phyloP scores from a whole-genome alignment of 2,797 vertebrate species.

The Smutsia temminckii region DNA sequence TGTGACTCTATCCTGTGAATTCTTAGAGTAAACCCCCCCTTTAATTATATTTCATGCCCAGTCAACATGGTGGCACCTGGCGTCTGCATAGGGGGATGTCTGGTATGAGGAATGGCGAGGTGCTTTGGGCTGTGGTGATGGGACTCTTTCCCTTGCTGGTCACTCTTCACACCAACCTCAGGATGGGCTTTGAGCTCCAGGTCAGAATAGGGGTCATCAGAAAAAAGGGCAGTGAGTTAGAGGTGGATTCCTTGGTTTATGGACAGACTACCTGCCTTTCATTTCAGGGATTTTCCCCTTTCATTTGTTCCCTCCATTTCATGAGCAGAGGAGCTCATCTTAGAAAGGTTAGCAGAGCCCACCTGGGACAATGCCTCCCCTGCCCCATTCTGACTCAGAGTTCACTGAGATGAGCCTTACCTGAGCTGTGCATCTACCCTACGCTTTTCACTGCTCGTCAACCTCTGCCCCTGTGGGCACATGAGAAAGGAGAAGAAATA shows the following conservation, averaged over 20 bases:
- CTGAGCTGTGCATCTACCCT: not conserved
- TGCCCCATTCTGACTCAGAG: not conserved
- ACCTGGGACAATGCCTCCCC: rapidly evolving
- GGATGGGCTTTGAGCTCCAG: not conserved
- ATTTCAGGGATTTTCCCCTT: not conserved
- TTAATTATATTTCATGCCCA: not conserved
- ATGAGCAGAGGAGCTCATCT: not conserved
- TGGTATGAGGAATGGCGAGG: not conserved
- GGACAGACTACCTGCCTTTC: not conserved
- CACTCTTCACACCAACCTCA: not conserved
- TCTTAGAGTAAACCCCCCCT: not conserved
- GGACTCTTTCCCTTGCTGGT: not conserved
- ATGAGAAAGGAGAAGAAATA: not conserved
- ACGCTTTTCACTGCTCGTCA: not conserved
- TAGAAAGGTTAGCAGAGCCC: not conserved
- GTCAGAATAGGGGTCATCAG: not conserved
- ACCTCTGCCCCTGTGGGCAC: not conserved
- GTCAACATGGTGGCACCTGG: not conserved
- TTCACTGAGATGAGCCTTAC: not conserved
- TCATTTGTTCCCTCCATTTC: not conserved
- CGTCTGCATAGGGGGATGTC: not conserved
- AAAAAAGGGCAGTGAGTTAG: not conserved
- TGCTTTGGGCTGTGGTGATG: conserved; percentile 31
- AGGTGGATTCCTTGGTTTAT: not conserved
- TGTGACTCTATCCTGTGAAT: not conserved